Evolutionary conservation across 2,888 invertebrate species (phyloP), one percentile per base, ranked within the genome.

Genomic region (Arenicola marina): DNA sequence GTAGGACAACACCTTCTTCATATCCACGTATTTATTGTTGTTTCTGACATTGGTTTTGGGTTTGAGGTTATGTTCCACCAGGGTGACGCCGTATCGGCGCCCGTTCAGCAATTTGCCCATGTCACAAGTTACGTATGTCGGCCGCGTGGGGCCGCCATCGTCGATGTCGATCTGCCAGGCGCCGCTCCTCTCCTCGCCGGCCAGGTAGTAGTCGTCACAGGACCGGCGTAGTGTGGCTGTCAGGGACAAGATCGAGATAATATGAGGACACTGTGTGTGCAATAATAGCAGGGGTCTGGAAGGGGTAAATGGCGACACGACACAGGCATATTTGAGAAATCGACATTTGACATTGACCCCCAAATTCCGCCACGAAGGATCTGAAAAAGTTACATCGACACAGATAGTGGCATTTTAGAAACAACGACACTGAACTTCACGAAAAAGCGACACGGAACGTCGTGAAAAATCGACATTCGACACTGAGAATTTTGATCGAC

Each of bases 101-200:
- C 59, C 68, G 7, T 68, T 58, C 18, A 65, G 43, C 32, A 63
- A 57, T 53, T 66, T 59, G n/a, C 70, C 93, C 79, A 95, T 95
- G 79, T 93, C 92, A 80, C 95, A 96, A 75, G 92, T 90, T 0
- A 95, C 95, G 76, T 92, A 90, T 0, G 93, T 92, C 0, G 95
- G 53, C 29, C 11, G 7, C 7, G 32, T 11, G 4, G 53, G 24
- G 7, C 53, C 53, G 4, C 4, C 15, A 28, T 11, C 32, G 32
- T 53, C 53, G 4, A 53, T 28, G 24, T 53, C 53, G 7, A 53
- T 7, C 31, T 31, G 32, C 11, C 32, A 32, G 15, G 24, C 53
- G 11, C 53, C 53, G 32, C 15, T 18, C 7, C 7, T 7, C 7
- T 32, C 4, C 11, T 53, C 31, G 4, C 53, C 53, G 31, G 31